Base-by-base conservation (phyloP, 2,113 vertebrate species). In the Hemibagrus wyckioides region DNA sequence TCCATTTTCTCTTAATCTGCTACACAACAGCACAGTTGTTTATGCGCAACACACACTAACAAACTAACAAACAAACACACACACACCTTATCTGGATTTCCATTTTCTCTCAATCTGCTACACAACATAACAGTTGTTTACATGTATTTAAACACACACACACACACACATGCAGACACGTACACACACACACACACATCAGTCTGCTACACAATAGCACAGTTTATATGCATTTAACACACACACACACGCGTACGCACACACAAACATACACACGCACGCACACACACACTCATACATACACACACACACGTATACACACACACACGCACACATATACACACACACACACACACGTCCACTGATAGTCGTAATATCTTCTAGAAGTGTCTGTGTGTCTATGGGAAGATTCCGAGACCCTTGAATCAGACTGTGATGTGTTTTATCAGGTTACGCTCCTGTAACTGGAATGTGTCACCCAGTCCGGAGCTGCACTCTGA, bases 401-500 rank as follows among this genome's bases (percentile, higher is more conserved):
- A 57, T 41, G 19, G 4, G 73, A 28, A 30, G 73, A 84, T 61
- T 9, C 61, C 56, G 56, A 56, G 59, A 25, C 21, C 36, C 54
- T 81, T 73, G 25, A 81, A 33, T 77, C 57, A 57, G 4, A 44
- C 63, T 41, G 28, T 56, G 81, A 41, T 89, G 44, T 90, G 80
- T 89, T 23, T 86, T 69, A 48, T 79, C 81, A 99, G 98, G 98
- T 75, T 99, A 99, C 0, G 98, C 98, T 1, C 98, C 98, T 0
- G 96, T 99, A 86, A 99, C 97, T 0, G 98, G 98, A 19, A 99
- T 99, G 98, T 99, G 98, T 89, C 97, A 97, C 88, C 93, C 97
- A 0, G 94, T 99, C 11, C 95, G 97, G 39, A 99, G 98, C 87
- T 99, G 98, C 86, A 97, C 97, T 79, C 96, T 99, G 15, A 98